Evolutionary conservation across 2,888 invertebrate genomes (phyloP), one percentile per base, ranked within the genome.

Genomic region (Erebia aethiops): DNA sequence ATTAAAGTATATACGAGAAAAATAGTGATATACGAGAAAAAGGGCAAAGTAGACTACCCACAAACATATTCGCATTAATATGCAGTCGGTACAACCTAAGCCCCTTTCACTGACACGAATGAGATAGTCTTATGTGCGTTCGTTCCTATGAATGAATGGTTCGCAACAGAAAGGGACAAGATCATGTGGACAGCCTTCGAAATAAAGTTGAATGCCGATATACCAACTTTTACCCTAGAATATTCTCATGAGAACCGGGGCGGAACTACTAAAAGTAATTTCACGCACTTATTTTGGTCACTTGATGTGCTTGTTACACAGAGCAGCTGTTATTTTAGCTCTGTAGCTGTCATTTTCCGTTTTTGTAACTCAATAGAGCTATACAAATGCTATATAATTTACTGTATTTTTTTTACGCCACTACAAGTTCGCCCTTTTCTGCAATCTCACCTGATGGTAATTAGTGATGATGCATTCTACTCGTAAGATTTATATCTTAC

Each of bases 31-130:
- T 10, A 14, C 14, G 21, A 11, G 3, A 52, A 63, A 51, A 46
- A 26, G 5, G 11, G 8, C 9, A 11, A 1, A n/a, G 43, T 46
- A 46, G 43, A 10, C 43, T 43, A 35, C 35, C 2, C 2, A 14
- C 10, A 10, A 9, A 5, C 2, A 2, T 43, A 10, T 5, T 43
- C 3, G n/a, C 16, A 60, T 65, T 54, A 18, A 41, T 54, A 43
- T 71, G 69, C 71, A 69, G 61, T 67, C 69, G 61, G 57, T 72
- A 74, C n/a, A n/a, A n/a, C 65, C 65, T 70, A 70, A 70, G 75
- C 73, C 74, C 73, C 75, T 76, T 75, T 75, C 74, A 76, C 76
- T 74, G 71, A 69, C 73, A 70, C 69, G 71, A 74, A 76, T 66
- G 76, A 74, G 74, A 75, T 67, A 75, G 67, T 66, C 64, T 62